Conservation (phyloP, 2,113 vertebrate species). For the Astur gentilis region DNA sequence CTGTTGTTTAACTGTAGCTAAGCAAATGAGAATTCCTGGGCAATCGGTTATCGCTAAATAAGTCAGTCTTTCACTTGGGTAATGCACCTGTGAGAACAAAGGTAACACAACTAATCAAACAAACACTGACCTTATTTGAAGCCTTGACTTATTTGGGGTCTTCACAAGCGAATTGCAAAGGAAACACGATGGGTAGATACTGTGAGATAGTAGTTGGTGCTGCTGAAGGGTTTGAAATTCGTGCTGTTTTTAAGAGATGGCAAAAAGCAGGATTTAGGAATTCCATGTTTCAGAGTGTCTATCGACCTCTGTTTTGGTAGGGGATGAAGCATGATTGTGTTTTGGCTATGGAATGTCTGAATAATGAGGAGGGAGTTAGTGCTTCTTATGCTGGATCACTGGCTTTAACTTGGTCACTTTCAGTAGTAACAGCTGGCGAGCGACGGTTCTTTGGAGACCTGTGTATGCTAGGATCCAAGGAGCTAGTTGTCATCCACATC, state of each 20-base stretch:
- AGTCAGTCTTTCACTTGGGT: not conserved
- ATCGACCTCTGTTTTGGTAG: not conserved
- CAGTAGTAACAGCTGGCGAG: no score
- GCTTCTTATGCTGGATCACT: not conserved
- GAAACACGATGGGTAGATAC: rapidly evolving
- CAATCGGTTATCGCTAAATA: rapidly evolving
- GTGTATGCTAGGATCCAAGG: rapidly evolving
- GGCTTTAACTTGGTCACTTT: not conserved
- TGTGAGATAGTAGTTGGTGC: rapidly evolving
- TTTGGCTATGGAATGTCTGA: not conserved
- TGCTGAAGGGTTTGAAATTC: rapidly evolving
- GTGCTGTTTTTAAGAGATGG: not conserved
- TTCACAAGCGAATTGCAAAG: not conserved
- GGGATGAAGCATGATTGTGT: not conserved
- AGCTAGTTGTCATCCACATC: not conserved
- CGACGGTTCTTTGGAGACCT: not conserved
- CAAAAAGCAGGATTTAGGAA: not conserved
- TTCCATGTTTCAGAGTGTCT: not conserved
- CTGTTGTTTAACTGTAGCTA: not conserved
- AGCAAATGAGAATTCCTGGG: not conserved
- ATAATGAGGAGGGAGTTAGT: not conserved
- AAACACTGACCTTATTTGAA: not conserved
- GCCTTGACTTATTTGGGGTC: not conserved
- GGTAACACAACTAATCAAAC: not conserved
- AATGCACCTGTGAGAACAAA: not conserved